Conservation (phyloP, 23 tunicate genomes). For the Botrylloides violaceus region DNA sequence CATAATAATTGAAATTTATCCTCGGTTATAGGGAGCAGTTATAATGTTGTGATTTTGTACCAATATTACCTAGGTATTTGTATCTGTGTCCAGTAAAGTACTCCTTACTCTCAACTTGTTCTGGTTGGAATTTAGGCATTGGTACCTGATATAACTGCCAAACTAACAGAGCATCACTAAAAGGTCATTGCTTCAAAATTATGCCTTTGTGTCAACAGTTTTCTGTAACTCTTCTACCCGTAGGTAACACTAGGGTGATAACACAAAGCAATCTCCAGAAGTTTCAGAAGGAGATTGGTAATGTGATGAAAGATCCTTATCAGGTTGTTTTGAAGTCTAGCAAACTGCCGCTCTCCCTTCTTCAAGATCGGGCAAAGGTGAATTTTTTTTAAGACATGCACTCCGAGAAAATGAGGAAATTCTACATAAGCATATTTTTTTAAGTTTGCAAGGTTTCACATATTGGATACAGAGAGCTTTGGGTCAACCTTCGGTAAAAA, state of each 20-base stretch:
- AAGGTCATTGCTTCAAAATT: too few species aligned
- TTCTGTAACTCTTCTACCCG: too few species aligned
- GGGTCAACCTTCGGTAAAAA: constrained; percentile 84
- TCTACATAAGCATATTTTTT: neutral
- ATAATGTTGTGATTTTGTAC: too few species aligned
- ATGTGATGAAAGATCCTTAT: constrained; percentile 86
- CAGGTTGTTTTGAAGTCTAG: constrained; percentile 63
- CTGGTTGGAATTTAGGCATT: too few species aligned
- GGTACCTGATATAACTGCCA: too few species aligned
- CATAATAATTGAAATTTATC: too few species aligned
- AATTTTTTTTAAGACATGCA: neutral
- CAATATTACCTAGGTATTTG: too few species aligned
- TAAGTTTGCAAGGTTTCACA: constrained; percentile 74
- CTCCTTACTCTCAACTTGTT: too few species aligned
- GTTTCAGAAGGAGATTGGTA: constrained; percentile 75
- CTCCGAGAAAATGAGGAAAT: neutral
- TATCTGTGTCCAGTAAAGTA: too few species aligned
- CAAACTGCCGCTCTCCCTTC: constrained; percentile 75
- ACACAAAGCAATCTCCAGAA: constrained; percentile 69
- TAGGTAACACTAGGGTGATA: constrained; percentile 87
- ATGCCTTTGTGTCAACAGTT: too few species aligned
- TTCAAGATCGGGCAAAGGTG: constrained; percentile 73
- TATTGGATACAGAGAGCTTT: constrained; percentile 86
- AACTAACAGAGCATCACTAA: too few species aligned
- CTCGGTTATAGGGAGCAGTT: too few species aligned